Evolutionary conservation across 2,888 invertebrate species (phyloP), one percentile per base, ranked within the genome.

Genomic region (Polydrusus pterygomalis): DNA sequence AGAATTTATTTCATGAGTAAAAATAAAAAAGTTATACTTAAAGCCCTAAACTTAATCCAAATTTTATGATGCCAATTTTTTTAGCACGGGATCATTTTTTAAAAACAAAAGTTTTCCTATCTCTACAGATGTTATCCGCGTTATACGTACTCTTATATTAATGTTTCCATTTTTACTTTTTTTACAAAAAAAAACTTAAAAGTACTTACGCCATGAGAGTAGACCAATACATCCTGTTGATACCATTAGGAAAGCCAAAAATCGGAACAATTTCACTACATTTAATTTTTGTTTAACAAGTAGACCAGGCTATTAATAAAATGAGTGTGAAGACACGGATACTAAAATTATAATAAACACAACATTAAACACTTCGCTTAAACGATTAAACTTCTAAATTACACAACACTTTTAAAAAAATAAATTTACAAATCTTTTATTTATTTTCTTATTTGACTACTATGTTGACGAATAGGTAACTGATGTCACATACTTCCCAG

Each of bases 191-290:
- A 11, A 38, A 60, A n/a, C 38, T 9, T 13, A n/a, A 45, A 49
- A 30, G 10, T 5, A 75, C 75, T 75, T 68, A 75, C 75, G 71
- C 60, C 65, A 71, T 60, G 63, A 51, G 18, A 71, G 40, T 34
- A 70, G 38, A 54, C 60, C 17, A 45, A 49, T 15, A 70, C 75
- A 75, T 75, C 49, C 70, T 67, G 54, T 71, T 49, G 71, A 65
- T 75, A 71, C 54, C 75, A 75, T 75, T 49, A 75, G 75, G 68
- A 74, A 73, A 68, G 62, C 68, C 63, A 74, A 60, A 58, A 49
- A 20, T 11, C 56, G 54, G 15, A 15, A 67, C 67, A 56, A 63
- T 58, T 40, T 15, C 49, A 58, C 75, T 75, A 75, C 75, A 75
- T 75, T 75, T 54, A 75, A 65, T 71, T 71, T 71, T 43, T 47